Evolutionary conservation across 2,888 invertebrate genomes (phyloP), one percentile per base, ranked within the genome.

Genomic region (Aleiodes alternator): DNA sequence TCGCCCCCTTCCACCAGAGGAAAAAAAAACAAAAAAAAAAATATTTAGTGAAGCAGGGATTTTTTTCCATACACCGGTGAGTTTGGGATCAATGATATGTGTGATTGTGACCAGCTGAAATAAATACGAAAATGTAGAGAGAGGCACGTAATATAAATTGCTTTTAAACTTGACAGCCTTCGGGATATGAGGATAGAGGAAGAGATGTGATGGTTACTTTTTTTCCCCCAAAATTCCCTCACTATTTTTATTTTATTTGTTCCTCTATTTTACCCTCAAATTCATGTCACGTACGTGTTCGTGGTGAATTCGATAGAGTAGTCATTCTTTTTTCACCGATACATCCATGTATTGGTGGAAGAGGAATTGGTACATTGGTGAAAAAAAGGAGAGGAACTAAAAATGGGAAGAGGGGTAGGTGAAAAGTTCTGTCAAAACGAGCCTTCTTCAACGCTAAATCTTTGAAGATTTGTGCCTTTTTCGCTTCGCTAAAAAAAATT

Each of bases 221-320:
- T 43, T 50, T 64, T 68, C 43, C 43, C 43, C 8, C 31, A 9
- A 64, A 64, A 43, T 68, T 68, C 31, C 31, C 14, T 48, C 8
- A 6, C 8, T 43, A 11, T 53, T 53, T 53, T 53, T 43, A 43
- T 53, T 53, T 53, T 53, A 16, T 53, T 50, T 50, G 16, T 66
- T n/a, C 50, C 11, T 14, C 29, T 31, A 12, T 14, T 23, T 68
- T 29, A 3, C 43, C 72, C 76, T 78, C 61, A 73, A 76, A 81
- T 79, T 77, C 80, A 66, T 51, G 43, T 73, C 81, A 80, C 81
- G 81, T 81, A 80, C 76, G 72, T 80, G 75, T 80, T 79, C 79
- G 69, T 57, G 78, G 81, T 81, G 78, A 80, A 80, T 80, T 81
- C 81, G 80, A 81, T 81, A 78, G 79, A 81, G 78, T 75, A 78